Evolutionary conservation across 2,888 invertebrate genomes (phyloP).

Genomic region (Morpho deidamia): DNA sequence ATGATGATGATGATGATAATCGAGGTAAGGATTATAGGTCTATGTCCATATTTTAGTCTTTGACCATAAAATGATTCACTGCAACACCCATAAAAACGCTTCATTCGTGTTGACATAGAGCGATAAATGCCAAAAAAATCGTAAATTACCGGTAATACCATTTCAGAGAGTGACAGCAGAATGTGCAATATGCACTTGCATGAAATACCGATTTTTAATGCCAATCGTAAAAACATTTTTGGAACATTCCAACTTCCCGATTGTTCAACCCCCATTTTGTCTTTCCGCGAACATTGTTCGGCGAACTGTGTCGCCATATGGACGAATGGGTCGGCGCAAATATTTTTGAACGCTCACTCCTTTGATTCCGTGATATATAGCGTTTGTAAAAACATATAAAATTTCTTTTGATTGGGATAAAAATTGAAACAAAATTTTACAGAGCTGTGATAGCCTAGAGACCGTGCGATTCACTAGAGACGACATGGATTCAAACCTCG

Average conservation of each 20-base stretch:
- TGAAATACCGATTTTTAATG: conserved; percentile 30
- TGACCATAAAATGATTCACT: conserved; percentile 16
- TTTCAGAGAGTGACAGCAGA: conserved; percentile 43
- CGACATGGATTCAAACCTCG: too few species aligned
- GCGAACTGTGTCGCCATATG: conserved; percentile 26
- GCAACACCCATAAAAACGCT: conserved; percentile 4
- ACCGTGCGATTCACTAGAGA: not conserved
- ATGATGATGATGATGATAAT: not conserved
- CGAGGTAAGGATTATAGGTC: too few species aligned
- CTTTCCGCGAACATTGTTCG: conserved; percentile 1
- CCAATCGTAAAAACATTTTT: conserved; percentile 54
- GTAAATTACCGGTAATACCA: conserved; percentile 23
- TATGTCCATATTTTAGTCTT: not conserved
- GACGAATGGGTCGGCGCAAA: conserved; percentile 16
- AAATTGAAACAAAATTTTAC: not conserved
- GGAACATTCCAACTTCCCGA: conserved; percentile 35
- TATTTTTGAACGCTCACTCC: not conserved
- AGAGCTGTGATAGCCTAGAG: not conserved
- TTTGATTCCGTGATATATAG: conserved; percentile 8
- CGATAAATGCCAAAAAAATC: conserved; percentile 56
- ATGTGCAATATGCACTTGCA: conserved; percentile 55
- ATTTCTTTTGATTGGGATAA: not conserved
- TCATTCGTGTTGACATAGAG: conserved; percentile 26
- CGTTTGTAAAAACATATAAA: not conserved
- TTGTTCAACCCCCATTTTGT: not conserved